Conservation (phyloP, 2,797 vertebrate species). For the Hemitrygon akajei region DNA sequence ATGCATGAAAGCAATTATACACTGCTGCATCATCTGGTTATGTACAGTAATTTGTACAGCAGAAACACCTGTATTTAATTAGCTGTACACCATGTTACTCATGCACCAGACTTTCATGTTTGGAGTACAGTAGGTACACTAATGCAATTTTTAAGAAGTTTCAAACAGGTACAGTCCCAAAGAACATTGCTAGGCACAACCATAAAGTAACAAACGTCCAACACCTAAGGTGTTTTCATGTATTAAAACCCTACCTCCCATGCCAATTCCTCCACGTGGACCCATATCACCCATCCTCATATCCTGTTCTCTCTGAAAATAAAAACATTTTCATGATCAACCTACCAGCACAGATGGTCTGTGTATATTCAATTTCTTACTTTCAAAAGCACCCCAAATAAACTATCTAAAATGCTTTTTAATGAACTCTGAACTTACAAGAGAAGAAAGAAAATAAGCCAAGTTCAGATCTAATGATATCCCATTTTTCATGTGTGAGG, state of each 20-base stretch:
- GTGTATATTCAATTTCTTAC: conserved; percentile 21
- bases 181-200: conserved; percentile 45
- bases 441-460: neutral
- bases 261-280: conserved; percentile 93
- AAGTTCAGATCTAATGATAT: neutral
- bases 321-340: conserved; percentile 79
- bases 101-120: neutral
- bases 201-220: conserved; percentile 43
- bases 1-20: neutral
- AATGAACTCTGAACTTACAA: neutral
- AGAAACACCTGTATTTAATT: neutral
- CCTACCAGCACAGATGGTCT: conserved; percentile 49
- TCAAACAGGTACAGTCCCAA: conserved; percentile 68
- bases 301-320: conserved; percentile 99
- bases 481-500: neutral
- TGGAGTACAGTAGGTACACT: neutral
- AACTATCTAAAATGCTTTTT: neutral
- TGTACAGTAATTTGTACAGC: neutral
- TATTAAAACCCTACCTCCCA: conserved; percentile 92
- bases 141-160: neutral
- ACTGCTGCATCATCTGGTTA: neutral
- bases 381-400: neutral
- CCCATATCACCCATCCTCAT: conserved; percentile 98
- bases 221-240: conserved; percentile 49
- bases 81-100: neutral